phyloP scores from a whole-genome alignment of 2,888 invertebrate genomes.

The Hypercompe scribonia region DNA sequence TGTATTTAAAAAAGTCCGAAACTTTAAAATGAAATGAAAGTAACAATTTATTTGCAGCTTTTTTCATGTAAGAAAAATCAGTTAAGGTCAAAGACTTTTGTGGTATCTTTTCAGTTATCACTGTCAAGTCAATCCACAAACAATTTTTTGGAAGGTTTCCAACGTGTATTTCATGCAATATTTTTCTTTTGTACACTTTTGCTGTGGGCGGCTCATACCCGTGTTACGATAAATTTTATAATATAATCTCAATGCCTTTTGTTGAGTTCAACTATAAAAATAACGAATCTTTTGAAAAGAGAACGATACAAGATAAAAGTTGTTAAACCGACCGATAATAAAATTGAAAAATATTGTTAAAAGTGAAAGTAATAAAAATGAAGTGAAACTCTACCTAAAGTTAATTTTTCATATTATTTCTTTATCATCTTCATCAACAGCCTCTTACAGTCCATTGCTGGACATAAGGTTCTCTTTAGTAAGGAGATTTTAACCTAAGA shows the following conservation, averaged over 20 bases:
- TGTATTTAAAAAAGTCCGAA: no score
- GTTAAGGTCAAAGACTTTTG: conserved; percentile 2
- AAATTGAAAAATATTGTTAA: no score
- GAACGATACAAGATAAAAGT: no score
- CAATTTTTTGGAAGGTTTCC: conserved; percentile 8
- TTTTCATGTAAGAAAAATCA: neutral
- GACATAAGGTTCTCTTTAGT: no score
- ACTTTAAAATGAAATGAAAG: neutral
- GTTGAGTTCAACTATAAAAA: neutral
- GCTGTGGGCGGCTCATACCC: neutral
- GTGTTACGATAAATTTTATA: neutral
- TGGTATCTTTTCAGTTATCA: conserved; percentile 3
- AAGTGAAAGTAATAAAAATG: no score
- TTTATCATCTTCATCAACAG: no score
- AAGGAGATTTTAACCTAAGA: no score
- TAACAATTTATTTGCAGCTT: neutral
- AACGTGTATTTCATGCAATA: neutral
- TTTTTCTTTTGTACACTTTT: neutral
- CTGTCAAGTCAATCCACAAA: conserved; percentile 12
- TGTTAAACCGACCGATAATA: no score
- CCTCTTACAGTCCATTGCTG: no score
- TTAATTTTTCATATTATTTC: no score
- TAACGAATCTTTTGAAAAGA: neutral
- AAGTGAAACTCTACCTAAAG: no score
- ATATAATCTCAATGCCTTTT: neutral